Base-by-base conservation (phyloP, 2,113 vertebrate genomes). In the Heterotilapia buettikoferi region DNA sequence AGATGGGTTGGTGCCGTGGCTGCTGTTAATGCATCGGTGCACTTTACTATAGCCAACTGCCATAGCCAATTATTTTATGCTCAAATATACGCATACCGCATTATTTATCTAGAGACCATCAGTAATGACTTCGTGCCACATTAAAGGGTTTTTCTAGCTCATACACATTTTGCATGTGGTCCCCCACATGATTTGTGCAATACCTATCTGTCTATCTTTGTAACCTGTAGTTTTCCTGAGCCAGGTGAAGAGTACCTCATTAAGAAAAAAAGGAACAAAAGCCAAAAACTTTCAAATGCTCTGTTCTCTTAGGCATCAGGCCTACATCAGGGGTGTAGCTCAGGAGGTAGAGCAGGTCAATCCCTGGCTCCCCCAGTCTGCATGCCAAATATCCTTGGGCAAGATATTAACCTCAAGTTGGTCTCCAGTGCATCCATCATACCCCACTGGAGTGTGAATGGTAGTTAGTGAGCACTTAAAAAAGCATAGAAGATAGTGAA, bases 371-470 rank as follows among this genome's bases (percentile, higher is more conserved):
- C 16, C 16, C 9, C 9, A 33, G 29, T 33, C 0, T 63, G 59
- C 29, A 63, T 33, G 9, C 5, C 59, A 63, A 63, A 33, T 11
- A 19, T 63, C 59, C 33, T 33, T 63, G 19, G 59, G 29, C 16
- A 11, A 11, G 16, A 63, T 61, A 61, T 61, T 3, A 61, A 61
- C 59, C 9, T 19, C 9, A 61, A 33, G 57, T 33, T 61, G 57
- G 57, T 10, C 57, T 19, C 57, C 2, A 2, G 33, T 61, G 16
- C 57, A 33, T 11, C 16, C 57, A 33, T 19, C 57, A 61, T 19
- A 16, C 57, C 29, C 3, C 9, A 33, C 29, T 61, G 0, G 0
- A 4, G 59, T 0, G 9, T 63, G 59, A 2, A 19, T 33, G 16
- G 16, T 63, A 63, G 16, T 63, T 36, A 63, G 59, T 19, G 29